Evolutionary conservation across 2,888 invertebrate species (phyloP).

Genomic region (Chrysolina americana): DNA sequence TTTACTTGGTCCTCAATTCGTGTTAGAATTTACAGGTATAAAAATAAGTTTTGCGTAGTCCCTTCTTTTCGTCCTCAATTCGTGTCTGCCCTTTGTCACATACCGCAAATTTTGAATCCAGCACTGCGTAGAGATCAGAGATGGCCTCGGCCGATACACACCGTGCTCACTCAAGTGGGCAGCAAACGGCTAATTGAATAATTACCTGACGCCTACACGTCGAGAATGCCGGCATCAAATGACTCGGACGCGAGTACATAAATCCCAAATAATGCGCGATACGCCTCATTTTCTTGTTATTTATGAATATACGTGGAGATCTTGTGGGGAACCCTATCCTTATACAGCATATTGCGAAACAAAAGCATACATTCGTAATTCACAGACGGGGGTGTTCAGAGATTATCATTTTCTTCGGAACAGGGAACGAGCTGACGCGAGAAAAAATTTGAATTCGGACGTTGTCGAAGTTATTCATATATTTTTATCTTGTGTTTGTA

Average conservation of each 20-base stretch:
- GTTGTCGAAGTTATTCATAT: no score
- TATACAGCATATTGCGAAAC: not conserved
- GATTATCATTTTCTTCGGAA: not conserved
- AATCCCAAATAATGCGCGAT: slow-evolving; percentile 11
- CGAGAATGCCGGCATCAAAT: slow-evolving; percentile 16
- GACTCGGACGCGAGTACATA: slow-evolving; percentile 1
- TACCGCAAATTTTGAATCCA: not conserved
- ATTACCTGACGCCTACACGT: slow-evolving; percentile 29
- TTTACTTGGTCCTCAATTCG: no score
- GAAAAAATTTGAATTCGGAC: not conserved
- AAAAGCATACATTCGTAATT: not conserved
- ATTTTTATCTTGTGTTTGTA: no score
- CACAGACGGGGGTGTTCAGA: not conserved
- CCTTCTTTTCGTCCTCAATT: no score
- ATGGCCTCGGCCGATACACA: slow-evolving; percentile 29
- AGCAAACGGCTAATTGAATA: slow-evolving; percentile 38
- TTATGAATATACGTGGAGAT: slow-evolving; percentile 4
- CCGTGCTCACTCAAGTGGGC: slow-evolving; percentile 30
- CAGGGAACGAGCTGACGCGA: not conserved
- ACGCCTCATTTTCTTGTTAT: slow-evolving; percentile 20
- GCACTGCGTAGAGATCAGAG: slow-evolving; percentile 22
- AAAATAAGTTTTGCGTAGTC: no score
- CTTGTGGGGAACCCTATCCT: not conserved
- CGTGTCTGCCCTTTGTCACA: no score
- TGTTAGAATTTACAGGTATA: no score